Evolutionary conservation across 2,113 vertebrate species (phyloP), one percentile per base, ranked within the genome.

Genomic region (Sturnira hondurensis): DNA sequence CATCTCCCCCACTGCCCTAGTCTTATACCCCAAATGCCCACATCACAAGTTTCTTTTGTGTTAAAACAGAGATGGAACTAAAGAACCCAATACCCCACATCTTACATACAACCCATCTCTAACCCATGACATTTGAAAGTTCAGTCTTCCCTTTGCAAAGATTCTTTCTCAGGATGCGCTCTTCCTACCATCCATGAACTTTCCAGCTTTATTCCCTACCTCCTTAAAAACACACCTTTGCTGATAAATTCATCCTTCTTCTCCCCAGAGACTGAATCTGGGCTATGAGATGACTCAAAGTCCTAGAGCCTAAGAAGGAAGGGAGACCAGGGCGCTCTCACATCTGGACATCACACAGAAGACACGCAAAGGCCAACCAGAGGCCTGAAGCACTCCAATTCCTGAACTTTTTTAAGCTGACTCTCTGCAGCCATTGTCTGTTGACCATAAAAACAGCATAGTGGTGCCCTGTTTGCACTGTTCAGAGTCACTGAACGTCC

Each of bases 401-500:
- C 24, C 45, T 89, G 63, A 68, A 38, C 28, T 45, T 93, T 82
- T 54, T n/a, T n/a, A n/a, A 54, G 61, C 61, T 68, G 16, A 80
- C 3, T 93, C 45, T 61, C 4, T 11, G 10, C 0, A 96, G 61
- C 31, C 38, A 73, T 33, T 74, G 43, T 67, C 83, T 2, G 6
- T 4, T 68, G 28, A 83, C 68, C 74, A 85, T 65, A 68, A 85
- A 93, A 70, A 52, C 54, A 74, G 26, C 22, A 22, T 54, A 28
- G 56, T 10, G 12, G 77, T 3, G 4, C 41, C 90, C 74, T 92
- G 93, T 88, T 47, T 50, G 38, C 86, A 87, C 43, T 8, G 14
- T 83, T 92, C 92, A 96, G 67, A 81, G 54, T 47, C 96, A 85
- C 68, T 85, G 45, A 97, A 83, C 50, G 90, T 93, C 43, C 92